Evolutionary conservation across 2,113 vertebrate species (phyloP).

Genomic region (human): DNA sequence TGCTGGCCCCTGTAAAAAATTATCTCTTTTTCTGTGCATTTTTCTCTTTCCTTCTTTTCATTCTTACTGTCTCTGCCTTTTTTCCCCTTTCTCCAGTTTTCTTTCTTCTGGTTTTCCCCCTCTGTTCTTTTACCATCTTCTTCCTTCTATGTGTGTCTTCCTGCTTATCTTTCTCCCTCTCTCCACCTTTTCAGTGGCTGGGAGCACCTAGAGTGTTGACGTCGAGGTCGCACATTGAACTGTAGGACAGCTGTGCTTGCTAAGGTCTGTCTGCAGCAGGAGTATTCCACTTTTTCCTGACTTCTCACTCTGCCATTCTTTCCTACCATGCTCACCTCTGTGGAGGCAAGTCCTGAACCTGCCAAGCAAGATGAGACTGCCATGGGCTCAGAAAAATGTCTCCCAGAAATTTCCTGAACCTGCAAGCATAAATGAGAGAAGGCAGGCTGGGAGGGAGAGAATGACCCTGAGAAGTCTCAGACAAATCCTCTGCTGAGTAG

Average conservation of each 20-base stretch:
- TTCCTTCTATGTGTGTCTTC: background rate
- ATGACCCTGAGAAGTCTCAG: background rate
- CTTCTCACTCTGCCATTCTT: background rate
- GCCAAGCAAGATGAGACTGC: background rate
- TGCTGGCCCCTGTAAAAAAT: background rate
- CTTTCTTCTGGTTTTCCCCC: background rate
- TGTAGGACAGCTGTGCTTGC: background rate
- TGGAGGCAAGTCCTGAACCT: background rate
- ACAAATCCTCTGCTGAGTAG: background rate
- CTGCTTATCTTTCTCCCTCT: background rate
- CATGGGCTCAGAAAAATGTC: background rate
- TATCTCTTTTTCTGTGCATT: background rate
- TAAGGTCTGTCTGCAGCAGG: conserved; percentile 31
- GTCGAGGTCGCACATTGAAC: background rate
- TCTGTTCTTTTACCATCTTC: background rate
- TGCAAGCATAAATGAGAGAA: background rate
- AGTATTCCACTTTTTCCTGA: background rate
- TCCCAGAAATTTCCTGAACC: background rate
- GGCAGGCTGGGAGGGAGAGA: background rate
- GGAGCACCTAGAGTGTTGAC: background rate
- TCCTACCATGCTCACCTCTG: background rate
- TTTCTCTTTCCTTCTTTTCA: background rate
- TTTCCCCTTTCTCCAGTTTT: background rate
- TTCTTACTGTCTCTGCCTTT: background rate
- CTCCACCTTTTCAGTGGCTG: background rate